A percentile compares a stretch with the other conserved stretches of the same genome.
Conservation (phyloP, 1,140 invertebrate species). For the Teleopsis dalmanni region DNA sequence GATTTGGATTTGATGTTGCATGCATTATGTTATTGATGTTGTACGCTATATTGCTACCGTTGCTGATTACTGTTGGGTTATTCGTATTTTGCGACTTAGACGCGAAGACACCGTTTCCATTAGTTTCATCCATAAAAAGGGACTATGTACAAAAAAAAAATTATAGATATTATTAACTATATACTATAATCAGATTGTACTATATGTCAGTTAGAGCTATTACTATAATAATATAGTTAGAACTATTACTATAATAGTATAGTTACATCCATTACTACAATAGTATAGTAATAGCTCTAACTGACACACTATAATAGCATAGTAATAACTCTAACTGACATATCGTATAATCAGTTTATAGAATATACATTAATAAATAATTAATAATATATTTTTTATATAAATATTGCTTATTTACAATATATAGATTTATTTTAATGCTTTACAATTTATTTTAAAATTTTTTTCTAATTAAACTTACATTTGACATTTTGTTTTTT, state of each 20-base stretch:
- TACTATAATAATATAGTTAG: too few relatives aligned
- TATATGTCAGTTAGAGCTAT: too few relatives aligned
- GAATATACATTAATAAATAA: background rate
- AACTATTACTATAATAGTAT: too few relatives aligned
- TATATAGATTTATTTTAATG: background rate
- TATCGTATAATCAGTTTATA: background rate
- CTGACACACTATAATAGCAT: too few relatives aligned
- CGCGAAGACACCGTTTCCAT: conserved; percentile 39
- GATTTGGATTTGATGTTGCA: conserved; percentile 7
- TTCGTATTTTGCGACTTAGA: conserved; percentile 18
- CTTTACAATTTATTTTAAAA: background rate
- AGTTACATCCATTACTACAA: too few relatives aligned
- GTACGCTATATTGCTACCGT: conserved; percentile 3
- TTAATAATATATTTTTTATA: background rate
- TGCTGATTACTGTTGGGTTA: conserved; percentile 11
- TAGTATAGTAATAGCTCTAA: too few relatives aligned
- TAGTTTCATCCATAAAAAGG: conserved; percentile 40
- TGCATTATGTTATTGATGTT: conserved; percentile 8
- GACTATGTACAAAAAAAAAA: conserved; percentile 15
- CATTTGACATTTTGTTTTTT: conserved; percentile 13
- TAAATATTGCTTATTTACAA: background rate
- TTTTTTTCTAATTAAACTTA: conserved; percentile 1
- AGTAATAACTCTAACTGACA: background rate
- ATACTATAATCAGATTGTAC: too few relatives aligned
- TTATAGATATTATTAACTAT: conserved; percentile 3